Percentiles rank a stretch among this genome's conserved stretches.
These are phyloP conservation scores for Sphaerophoria taeniata DNA, from an alignment of 2,888 invertebrate species.

Conservation along the genomic window DNA sequence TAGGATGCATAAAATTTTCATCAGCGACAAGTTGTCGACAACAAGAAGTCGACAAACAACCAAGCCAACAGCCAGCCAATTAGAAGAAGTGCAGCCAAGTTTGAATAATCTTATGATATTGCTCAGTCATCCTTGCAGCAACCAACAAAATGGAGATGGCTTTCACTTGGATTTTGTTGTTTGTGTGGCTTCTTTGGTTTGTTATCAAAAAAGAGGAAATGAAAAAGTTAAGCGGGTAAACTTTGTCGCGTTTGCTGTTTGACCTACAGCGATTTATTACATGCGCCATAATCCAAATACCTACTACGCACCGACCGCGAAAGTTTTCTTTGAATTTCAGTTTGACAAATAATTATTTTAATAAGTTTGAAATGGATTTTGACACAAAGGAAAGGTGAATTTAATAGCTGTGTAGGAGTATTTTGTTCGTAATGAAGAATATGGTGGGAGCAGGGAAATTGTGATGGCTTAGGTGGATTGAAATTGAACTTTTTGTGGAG, in stretches of 20 bases:
- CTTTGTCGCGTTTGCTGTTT: constrained; percentile 61
- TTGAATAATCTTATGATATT: constrained; percentile 29
- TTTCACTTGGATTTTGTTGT: constrained; percentile 19
- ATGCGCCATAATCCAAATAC: constrained; percentile 17
- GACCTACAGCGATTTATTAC: constrained; percentile 60
- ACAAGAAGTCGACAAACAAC: background rate
- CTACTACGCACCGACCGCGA: constrained; percentile 7
- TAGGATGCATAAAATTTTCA: constrained; percentile 41
- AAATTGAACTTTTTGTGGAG: too few relatives aligned
- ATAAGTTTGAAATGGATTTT: constrained; percentile 67
- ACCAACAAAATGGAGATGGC: constrained; percentile 28
- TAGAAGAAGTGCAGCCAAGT: constrained; percentile 3
- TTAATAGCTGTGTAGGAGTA: too few relatives aligned
- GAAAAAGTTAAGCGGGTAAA: constrained; percentile 67
- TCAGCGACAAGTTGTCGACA: constrained; percentile 22
- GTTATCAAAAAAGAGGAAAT: constrained; percentile 48
- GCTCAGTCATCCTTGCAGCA: constrained; percentile 56
- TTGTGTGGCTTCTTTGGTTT: background rate
- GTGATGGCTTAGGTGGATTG: background rate
- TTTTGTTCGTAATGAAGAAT: background rate
- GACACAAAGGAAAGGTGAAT: background rate
- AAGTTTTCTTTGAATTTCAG: constrained; percentile 37
- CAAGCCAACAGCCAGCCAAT: background rate
- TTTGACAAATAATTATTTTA: constrained; percentile 61
- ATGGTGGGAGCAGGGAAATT: background rate